These are phyloP conservation scores for Chelmon rostratus DNA, from an alignment of 2,797 vertebrate genomes.

Conservation along the genomic window DNA sequence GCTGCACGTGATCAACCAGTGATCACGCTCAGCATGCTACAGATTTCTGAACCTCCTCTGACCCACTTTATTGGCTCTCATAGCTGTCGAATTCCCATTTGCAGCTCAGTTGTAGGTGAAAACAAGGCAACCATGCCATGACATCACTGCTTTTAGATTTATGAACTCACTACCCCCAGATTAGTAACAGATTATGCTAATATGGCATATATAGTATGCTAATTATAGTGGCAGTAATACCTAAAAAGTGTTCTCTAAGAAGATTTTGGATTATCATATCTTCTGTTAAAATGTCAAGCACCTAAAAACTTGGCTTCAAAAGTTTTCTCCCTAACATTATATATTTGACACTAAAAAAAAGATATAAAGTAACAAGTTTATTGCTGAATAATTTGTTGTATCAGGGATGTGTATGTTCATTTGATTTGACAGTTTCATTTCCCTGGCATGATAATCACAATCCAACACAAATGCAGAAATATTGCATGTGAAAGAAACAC, in stretches of 20 bases:
- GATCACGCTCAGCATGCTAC: constrained; percentile 47
- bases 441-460: background rate
- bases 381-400: background rate
- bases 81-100: constrained; percentile 6
- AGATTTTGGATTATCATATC: background rate
- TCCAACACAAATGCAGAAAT: background rate
- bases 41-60: constrained; percentile 59
- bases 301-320: background rate
- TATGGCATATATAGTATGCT: background rate
- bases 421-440: background rate
- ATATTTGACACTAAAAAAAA: too few relatives aligned
- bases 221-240: background rate
- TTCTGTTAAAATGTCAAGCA: background rate
- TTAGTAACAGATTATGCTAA: background rate
- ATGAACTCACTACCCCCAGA: background rate
- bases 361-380: background rate
- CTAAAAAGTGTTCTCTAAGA: background rate
- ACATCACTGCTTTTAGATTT: constrained; percentile 1
- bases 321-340: background rate
- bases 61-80: constrained; percentile 45
- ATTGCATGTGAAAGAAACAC: background rate
- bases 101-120: constrained; percentile 20
- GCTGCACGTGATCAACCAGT: constrained; percentile 21
- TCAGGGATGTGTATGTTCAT: background rate
- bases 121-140: constrained; percentile 19